Evolutionary conservation across 2,797 vertebrate genomes (phyloP).

Genomic region (Rhyacichthys aspro): DNA sequence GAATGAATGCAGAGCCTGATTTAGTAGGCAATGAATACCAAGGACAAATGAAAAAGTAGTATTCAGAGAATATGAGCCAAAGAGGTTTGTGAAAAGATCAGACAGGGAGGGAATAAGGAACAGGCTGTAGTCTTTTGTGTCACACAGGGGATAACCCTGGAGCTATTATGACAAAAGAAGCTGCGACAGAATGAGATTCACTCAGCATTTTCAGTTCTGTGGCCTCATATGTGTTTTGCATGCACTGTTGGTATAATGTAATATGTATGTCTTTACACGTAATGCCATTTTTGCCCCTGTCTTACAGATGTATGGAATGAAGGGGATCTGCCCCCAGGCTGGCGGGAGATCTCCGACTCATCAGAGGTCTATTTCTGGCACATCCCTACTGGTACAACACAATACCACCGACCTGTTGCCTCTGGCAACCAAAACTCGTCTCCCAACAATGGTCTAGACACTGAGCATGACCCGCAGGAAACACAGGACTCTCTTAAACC

Average conservation of each 20-base stretch:
- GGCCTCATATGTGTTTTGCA: neutral
- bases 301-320: slow-evolving; percentile 91
- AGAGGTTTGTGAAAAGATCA: slow-evolving; percentile 18
- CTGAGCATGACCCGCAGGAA: slow-evolving; percentile 63
- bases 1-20: slow-evolving; percentile 8
- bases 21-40: slow-evolving; percentile 1
- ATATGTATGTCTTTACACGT: slow-evolving; percentile 4
- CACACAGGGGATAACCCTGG: slow-evolving; percentile 58
- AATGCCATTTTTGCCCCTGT: too few relatives aligned
- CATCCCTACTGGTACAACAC: slow-evolving; percentile 91
- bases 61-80: slow-evolving; percentile 4
- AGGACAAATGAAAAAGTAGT: slow-evolving; percentile 21
- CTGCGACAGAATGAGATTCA: slow-evolving; percentile 64
- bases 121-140: slow-evolving; percentile 40
- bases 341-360: slow-evolving; percentile 90
- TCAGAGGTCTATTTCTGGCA: slow-evolving; percentile 96
- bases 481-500: slow-evolving; percentile 80
- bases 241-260: slow-evolving; percentile 3
- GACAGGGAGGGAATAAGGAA: slow-evolving; percentile 4
- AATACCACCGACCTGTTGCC: slow-evolving; percentile 88
- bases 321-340: slow-evolving; percentile 91
- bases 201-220: slow-evolving; percentile 56
- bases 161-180: slow-evolving; percentile 86
- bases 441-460: slow-evolving; percentile 37
- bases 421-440: slow-evolving; percentile 53